These are phyloP conservation scores for Augochlorella aurata DNA, from an alignment of 2,888 invertebrate genomes.

Conservation along the genomic window DNA sequence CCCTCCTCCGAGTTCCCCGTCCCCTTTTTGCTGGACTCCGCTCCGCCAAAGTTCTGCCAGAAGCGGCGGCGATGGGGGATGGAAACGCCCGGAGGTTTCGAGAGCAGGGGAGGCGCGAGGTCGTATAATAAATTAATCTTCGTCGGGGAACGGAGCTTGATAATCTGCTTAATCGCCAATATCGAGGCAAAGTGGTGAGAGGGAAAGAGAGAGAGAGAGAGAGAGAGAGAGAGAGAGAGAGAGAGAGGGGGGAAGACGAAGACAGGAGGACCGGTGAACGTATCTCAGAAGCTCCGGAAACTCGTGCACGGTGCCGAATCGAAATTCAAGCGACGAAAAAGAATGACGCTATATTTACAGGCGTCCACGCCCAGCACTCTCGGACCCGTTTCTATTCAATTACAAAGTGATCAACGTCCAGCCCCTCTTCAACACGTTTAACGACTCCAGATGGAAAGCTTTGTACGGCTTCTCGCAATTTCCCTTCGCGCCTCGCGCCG, in stretches of 20 bases:
- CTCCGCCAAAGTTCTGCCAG: neutral
- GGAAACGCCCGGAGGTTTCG: constrained; percentile 36
- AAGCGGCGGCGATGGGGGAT: neutral
- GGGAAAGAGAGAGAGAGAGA: neutral
- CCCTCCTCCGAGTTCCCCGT: neutral
- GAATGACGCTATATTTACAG: constrained; percentile 41
- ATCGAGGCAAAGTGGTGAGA: constrained; percentile 27
- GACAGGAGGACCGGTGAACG: neutral
- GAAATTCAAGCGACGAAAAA: constrained; percentile 67
- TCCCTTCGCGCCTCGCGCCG: constrained; percentile 39
- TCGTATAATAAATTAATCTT: constrained; percentile 74
- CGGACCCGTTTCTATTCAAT: constrained; percentile 71
- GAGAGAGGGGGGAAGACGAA: neutral
- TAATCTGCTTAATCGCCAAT: constrained; percentile 59
- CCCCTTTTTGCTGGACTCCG: neutral
- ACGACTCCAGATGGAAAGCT: constrained; percentile 75
- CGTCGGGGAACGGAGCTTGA: constrained; percentile 49
- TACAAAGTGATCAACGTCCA: constrained; percentile 76
- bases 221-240: neutral
- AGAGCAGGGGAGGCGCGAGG: constrained; percentile 66
- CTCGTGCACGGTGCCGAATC: constrained; percentile 47
- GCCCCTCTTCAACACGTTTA: constrained; percentile 68
- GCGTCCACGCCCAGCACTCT: constrained; percentile 13
- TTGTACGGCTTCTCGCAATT: constrained; percentile 56
- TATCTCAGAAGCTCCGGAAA: neutral